Percentiles rank a stretch among this genome's conserved stretches.
phyloP scores from a whole-genome alignment of 2,113 vertebrate species.

The Xenopus borealis region DNA sequence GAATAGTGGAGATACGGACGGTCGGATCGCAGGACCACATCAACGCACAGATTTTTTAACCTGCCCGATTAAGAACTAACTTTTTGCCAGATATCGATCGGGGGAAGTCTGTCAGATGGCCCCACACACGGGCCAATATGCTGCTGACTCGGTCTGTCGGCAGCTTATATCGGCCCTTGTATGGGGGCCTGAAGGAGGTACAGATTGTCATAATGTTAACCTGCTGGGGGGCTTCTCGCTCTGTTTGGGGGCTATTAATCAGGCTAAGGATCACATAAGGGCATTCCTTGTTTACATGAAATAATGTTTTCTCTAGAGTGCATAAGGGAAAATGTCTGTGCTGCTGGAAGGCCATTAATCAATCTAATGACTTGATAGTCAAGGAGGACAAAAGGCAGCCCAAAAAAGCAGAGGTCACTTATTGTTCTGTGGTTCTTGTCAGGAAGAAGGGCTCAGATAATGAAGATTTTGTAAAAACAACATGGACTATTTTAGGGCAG shows the following conservation, averaged over 20 bases:
- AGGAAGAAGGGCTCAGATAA: constrained; percentile 13
- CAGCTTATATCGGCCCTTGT: too few relatives aligned
- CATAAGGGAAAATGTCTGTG: neutral
- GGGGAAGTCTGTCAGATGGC: too few relatives aligned
- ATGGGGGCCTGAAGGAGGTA: too few relatives aligned
- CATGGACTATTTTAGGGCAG: constrained; percentile 25
- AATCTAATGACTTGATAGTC: constrained; percentile 21
- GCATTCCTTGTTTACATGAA: constrained; percentile 16
- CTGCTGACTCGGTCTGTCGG: too few relatives aligned
- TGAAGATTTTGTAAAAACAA: constrained; percentile 25
- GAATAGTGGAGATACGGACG: too few relatives aligned
- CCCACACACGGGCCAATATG: too few relatives aligned
- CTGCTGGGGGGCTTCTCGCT: neutral
- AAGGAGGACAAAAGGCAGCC: constrained; percentile 24
- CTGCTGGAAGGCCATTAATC: constrained; percentile 28
- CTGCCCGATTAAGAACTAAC: too few relatives aligned
- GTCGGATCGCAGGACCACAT: too few relatives aligned
- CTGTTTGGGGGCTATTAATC: neutral
- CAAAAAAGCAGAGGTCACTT: constrained; percentile 1
- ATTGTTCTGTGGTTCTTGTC: constrained; percentile 28
- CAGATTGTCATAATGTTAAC: too few relatives aligned
- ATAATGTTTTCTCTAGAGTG: constrained; percentile 22
- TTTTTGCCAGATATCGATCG: too few relatives aligned
- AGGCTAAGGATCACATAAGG: constrained; percentile 11
- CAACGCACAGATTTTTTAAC: too few relatives aligned